Evolutionary conservation across 1,140 invertebrate species (phyloP).

Genomic region (Bombus ignitus): DNA sequence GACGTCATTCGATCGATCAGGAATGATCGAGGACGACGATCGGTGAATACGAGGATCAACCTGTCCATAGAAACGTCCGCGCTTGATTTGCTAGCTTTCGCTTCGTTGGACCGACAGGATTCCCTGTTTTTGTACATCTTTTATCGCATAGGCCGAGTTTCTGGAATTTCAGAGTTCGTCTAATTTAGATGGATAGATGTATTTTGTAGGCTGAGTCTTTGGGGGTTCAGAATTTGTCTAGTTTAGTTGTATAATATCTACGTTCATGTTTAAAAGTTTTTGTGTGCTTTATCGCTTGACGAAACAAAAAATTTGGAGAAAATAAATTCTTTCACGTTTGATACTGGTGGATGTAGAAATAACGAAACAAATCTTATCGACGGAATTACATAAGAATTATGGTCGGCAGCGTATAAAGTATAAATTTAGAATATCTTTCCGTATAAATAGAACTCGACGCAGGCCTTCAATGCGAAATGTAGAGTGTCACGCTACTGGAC

Average conservation of each 20-base stretch:
- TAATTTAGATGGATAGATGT: not conserved
- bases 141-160: not conserved
- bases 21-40: conserved; percentile 26
- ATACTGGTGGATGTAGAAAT: too few species aligned
- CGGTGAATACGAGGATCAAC: conserved; percentile 1
- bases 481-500: not conserved
- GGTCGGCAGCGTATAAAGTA: not conserved
- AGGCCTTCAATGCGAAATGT: not conserved
- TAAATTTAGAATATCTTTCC: not conserved
- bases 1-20: not conserved
- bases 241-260: not conserved
- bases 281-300: too few species aligned
- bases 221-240: not conserved
- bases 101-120: not conserved
- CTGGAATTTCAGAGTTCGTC: not conserved
- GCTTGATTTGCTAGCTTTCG: conserved; percentile 13
- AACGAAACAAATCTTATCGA: too few species aligned
- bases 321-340: too few species aligned
- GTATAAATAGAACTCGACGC: not conserved
- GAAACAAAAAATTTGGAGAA: too few species aligned
- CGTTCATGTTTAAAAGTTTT: too few species aligned
- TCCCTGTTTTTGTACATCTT: not conserved
- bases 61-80: not conserved
- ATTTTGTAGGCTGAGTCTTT: not conserved
- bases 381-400: too few species aligned